Percentiles rank a stretch among this genome's conserved stretches.
These are phyloP conservation scores for Diorhabda carinulata DNA, from an alignment of 1,140 invertebrate genomes.

Conservation along the genomic window DNA sequence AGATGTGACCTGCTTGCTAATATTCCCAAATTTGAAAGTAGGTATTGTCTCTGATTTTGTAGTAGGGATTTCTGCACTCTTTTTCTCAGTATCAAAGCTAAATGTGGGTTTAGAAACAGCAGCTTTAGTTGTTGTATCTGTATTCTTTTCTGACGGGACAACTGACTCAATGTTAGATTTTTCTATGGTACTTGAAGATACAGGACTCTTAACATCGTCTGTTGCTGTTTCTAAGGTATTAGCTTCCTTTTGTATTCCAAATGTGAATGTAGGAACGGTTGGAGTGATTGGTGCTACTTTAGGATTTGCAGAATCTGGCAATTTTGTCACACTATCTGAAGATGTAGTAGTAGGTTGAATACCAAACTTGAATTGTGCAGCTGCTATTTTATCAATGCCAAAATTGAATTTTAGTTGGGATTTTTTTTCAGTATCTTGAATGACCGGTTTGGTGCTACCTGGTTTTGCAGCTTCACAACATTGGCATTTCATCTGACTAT, in stretches of 20 bases:
- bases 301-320: not conserved
- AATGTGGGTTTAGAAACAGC: constrained; percentile 5
- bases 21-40: constrained; percentile 4
- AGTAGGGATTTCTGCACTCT: not conserved
- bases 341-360: constrained; percentile 21
- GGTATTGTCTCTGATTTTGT: not conserved
- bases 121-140: constrained; percentile 1
- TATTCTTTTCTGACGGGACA: not conserved
- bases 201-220: constrained; percentile 6
- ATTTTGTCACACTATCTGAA: constrained; percentile 4
- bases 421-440: constrained; percentile 5
- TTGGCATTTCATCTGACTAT: constrained; percentile 49
- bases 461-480: constrained; percentile 50
- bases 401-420: constrained; percentile 44
- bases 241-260: constrained; percentile 19
- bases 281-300: not conserved
- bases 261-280: constrained; percentile 22
- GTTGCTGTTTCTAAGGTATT: constrained; percentile 12
- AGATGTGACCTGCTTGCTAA: not conserved
- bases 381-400: constrained; percentile 47
- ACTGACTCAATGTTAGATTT: too few species aligned
- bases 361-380: constrained; percentile 33
- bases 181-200: not conserved
- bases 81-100: not conserved
- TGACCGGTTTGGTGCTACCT: constrained; percentile 15